Percentiles rank a stretch among this genome's conserved stretches.
These are phyloP conservation scores for Alloplasta piceator DNA, from an alignment of 2,888 invertebrate species.

Conservation along the genomic window DNA sequence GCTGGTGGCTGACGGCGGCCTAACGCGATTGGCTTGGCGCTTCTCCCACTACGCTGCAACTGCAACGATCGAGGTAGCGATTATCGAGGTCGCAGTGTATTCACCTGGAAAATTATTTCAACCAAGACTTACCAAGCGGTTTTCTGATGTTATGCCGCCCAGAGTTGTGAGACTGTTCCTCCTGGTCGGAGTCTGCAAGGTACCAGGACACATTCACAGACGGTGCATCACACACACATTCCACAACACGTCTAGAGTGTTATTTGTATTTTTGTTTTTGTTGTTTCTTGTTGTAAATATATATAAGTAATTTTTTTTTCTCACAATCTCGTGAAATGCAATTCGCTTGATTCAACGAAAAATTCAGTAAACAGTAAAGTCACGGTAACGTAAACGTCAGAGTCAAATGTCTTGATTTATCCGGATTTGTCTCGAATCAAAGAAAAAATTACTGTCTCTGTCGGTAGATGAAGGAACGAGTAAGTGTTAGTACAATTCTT, in stretches of 20 bases:
- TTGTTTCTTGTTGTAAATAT: conserved; percentile 49
- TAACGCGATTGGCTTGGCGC: too few species aligned
- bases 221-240: conserved; percentile 82
- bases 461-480: conserved; percentile 28
- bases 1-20: too few species aligned
- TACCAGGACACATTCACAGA: conserved; percentile 82
- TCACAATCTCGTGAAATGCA: conserved; percentile 33
- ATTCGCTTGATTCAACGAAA: conserved; percentile 29
- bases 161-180: conserved; percentile 82
- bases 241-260: conserved; percentile 82
- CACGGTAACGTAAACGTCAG: conserved; percentile 20
- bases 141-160: conserved; percentile 85
- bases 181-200: conserved; percentile 83
- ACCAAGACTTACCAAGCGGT: conserved; percentile 85
- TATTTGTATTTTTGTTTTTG: conserved; percentile 68
- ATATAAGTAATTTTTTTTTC: conserved; percentile 6
- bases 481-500: conserved; percentile 47
- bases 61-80: too few species aligned
- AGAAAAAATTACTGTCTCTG: conserved; percentile 22
- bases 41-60: too few species aligned
- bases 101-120: conserved; percentile 56
- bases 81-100: too few species aligned
- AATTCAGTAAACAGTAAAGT: conserved; percentile 6
- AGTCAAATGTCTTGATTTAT: conserved; percentile 9
- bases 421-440: too few species aligned